Percentiles rank a stretch among this genome's conserved stretches.
Evolutionary conservation across 37 sponge, comb jelly and placozoan species (phyloP).

Genomic region (Bolinopsis microptera): DNA sequence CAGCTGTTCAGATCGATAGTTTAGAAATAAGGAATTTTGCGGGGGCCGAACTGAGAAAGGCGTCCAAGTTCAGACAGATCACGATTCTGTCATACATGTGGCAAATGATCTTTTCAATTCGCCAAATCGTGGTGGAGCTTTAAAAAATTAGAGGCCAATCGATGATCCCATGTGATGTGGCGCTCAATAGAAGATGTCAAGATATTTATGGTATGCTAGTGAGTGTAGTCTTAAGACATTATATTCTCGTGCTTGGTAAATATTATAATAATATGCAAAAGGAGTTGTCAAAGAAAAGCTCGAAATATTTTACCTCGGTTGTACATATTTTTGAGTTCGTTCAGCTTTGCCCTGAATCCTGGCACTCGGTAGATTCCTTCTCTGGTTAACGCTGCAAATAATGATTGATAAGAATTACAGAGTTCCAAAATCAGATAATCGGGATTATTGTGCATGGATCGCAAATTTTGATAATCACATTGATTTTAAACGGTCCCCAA

Average conservation of each 20-base stretch:
- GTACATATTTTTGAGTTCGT: background rate
- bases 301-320: slow-evolving; percentile 34
- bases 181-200: background rate
- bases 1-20: background rate
- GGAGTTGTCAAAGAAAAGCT: background rate
- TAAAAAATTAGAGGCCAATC: background rate
- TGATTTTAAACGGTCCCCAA: too few species aligned
- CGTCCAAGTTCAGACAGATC: background rate
- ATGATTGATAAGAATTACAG: background rate
- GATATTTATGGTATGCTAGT: background rate
- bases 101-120: background rate
- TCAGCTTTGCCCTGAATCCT: slow-evolving; percentile 10
- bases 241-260: background rate
- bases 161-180: background rate
- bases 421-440: background rate
- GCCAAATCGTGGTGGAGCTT: background rate
- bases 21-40: background rate
- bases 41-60: background rate
- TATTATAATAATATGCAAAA: background rate
- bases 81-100: background rate
- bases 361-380: slow-evolving; percentile 52
- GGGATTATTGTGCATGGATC: too few species aligned
- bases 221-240: background rate
- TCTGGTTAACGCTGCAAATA: background rate
- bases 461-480: too few species aligned